A percentile compares a stretch with the other conserved stretches of the same genome.
Conservation (phyloP, 2,797 vertebrate species). For the Xenops minutus region DNA sequence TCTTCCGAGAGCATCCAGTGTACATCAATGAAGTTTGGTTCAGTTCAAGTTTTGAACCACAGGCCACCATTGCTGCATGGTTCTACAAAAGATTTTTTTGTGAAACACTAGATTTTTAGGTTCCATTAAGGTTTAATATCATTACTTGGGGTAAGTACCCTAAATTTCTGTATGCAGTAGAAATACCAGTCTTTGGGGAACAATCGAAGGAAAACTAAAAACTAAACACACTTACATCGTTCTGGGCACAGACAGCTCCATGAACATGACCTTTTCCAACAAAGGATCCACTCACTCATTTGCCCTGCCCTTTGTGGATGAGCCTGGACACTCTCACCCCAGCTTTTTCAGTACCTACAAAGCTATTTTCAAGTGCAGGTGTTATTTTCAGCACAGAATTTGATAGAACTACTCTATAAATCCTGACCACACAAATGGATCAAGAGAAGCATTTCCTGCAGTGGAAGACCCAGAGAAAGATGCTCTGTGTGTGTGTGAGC, state of each 20-base stretch:
- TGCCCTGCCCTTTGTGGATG: not conserved
- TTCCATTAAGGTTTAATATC: not conserved
- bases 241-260: not conserved
- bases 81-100: not conserved
- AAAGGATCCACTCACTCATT: not conserved
- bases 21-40: not conserved
- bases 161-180: not conserved
- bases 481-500: not conserved
- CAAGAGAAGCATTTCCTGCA: not conserved
- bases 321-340: not conserved
- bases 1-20: not conserved
- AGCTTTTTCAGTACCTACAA: not conserved
- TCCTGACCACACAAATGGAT: not conserved
- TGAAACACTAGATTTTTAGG: not conserved
- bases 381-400: not conserved
- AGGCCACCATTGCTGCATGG: not conserved
- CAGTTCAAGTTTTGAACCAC: not conserved
- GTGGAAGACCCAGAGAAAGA: not conserved
- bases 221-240: accelerated
- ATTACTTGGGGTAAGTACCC: not conserved
- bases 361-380: not conserved
- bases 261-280: not conserved
- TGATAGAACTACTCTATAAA: not conserved
- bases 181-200: not conserved
- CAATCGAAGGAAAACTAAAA: not conserved